Percentiles rank a stretch among this genome's conserved stretches.
Evolutionary conservation across 2,888 invertebrate species (phyloP).

Genomic region (Alcis repandata): DNA sequence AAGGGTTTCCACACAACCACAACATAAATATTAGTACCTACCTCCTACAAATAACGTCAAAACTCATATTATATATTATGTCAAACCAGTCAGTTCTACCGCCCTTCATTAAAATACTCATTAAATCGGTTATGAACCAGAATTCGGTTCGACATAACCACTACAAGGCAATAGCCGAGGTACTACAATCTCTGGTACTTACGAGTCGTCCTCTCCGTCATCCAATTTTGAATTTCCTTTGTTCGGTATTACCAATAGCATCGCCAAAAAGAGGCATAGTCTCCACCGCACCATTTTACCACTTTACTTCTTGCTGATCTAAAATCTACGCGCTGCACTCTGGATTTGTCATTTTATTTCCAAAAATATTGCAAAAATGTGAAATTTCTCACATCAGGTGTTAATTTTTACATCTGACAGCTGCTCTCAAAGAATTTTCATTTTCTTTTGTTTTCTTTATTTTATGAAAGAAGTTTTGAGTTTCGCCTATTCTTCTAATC

Average conservation of each 20-base stretch:
- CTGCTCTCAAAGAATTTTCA: constrained; percentile 63
- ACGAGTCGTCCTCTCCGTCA: constrained; percentile 69
- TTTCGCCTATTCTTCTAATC: constrained; percentile 2
- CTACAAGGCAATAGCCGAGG: no score
- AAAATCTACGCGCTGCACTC: constrained; percentile 63
- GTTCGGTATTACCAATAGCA: constrained; percentile 70
- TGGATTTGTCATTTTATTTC: constrained; percentile 78
- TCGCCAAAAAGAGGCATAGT: constrained; percentile 68
- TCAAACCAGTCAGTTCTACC: no score
- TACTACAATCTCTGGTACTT: constrained; percentile 29
- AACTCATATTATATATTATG: no score
- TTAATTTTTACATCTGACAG: constrained; percentile 56
- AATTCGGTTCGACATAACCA: neutral
- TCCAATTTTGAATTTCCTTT: constrained; percentile 61
- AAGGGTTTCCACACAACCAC: no score
- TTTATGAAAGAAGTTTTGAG: constrained; percentile 41
- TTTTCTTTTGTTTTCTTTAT: constrained; percentile 72
- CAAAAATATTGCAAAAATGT: constrained; percentile 65
- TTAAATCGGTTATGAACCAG: neutral
- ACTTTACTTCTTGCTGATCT: constrained; percentile 46
- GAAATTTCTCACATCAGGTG: constrained; percentile 37
- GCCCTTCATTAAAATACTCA: no score
- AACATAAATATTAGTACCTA: no score
- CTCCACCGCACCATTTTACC: constrained; percentile 77
- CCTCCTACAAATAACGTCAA: no score